Evolutionary conservation across 1,140 invertebrate species (phyloP).

Genomic region (Aphelinus certus): DNA sequence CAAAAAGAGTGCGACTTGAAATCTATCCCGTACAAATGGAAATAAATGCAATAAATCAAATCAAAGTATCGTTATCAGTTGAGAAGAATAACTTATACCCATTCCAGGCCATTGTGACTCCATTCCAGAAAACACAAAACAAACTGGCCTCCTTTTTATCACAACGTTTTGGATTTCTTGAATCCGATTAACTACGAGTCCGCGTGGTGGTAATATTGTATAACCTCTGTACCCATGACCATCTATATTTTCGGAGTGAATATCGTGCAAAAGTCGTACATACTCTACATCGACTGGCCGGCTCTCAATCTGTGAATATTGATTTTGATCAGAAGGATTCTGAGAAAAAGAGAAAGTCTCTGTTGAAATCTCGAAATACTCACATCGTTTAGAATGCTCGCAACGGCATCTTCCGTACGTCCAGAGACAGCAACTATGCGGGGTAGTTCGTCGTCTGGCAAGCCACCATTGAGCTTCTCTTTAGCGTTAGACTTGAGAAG

Average conservation of each 20-base stretch:
- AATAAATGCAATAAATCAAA: neutral
- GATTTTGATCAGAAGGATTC: neutral
- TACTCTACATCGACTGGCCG: neutral
- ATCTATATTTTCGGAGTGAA: neutral
- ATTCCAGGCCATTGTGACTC: slow-evolving; percentile 77
- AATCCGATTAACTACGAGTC: neutral
- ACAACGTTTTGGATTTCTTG: too few species aligned
- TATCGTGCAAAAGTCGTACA: neutral
- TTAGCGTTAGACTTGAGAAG: slow-evolving; percentile 68
- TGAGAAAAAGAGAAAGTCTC: too few species aligned
- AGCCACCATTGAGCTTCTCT: slow-evolving; percentile 60
- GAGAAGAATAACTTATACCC: slow-evolving; percentile 44
- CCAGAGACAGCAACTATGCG: slow-evolving; percentile 71
- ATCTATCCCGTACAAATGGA: neutral
- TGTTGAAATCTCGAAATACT: neutral
- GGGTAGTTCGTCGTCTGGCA: slow-evolving; percentile 62
- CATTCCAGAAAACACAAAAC: slow-evolving; percentile 74
- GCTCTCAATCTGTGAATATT: neutral
- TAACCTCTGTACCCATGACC: neutral
- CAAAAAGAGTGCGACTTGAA: neutral
- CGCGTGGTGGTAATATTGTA: neutral
- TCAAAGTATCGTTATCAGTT: neutral
- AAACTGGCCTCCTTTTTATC: slow-evolving; percentile 26
- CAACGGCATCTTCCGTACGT: slow-evolving; percentile 76
- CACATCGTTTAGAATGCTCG: slow-evolving; percentile 71